Evolutionary conservation across 2,113 vertebrate genomes (phyloP).

Genomic region (Nerophis lumbriciformis): DNA sequence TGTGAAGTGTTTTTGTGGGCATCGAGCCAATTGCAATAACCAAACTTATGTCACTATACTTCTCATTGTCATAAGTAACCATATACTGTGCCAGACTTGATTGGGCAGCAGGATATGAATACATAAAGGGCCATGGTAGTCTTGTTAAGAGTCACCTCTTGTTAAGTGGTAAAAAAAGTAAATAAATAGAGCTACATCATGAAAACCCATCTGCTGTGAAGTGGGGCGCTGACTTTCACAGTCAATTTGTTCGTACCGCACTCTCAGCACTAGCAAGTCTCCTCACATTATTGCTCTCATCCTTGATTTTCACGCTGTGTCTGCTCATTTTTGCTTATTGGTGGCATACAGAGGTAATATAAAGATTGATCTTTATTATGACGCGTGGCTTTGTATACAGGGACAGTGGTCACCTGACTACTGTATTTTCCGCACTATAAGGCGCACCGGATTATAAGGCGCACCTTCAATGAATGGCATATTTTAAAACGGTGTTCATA

Average conservation of each 20-base stretch:
- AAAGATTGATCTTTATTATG: constrained; percentile 16
- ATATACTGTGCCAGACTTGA: constrained; percentile 31
- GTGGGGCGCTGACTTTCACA: constrained; percentile 52
- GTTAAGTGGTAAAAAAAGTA: constrained; percentile 57
- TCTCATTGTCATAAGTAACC: constrained; percentile 33
- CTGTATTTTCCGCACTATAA: no score
- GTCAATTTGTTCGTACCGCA: constrained; percentile 55
- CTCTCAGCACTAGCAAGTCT: constrained; percentile 14
- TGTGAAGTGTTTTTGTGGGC: constrained; percentile 17
- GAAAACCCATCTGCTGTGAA: constrained; percentile 65
- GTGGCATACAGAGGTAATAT: constrained; percentile 9
- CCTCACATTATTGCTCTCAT: constrained; percentile 41
- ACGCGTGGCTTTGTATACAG: constrained; percentile 15
- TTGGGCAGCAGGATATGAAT: constrained; percentile 36
- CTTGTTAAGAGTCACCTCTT: constrained; percentile 45
- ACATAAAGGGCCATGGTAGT: constrained; percentile 36
- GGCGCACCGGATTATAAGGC: no score
- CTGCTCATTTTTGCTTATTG: constrained; percentile 40
- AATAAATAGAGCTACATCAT: constrained; percentile 53
- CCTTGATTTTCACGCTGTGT: constrained; percentile 34
- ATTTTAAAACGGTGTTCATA: no score
- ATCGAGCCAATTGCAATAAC: constrained; percentile 29
- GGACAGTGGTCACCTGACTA: not conserved
- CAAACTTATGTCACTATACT: not conserved
- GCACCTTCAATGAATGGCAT: no score